Evolutionary conservation across 2,888 invertebrate species (phyloP).

Genomic region (Dasysyrphus tricinctus): DNA sequence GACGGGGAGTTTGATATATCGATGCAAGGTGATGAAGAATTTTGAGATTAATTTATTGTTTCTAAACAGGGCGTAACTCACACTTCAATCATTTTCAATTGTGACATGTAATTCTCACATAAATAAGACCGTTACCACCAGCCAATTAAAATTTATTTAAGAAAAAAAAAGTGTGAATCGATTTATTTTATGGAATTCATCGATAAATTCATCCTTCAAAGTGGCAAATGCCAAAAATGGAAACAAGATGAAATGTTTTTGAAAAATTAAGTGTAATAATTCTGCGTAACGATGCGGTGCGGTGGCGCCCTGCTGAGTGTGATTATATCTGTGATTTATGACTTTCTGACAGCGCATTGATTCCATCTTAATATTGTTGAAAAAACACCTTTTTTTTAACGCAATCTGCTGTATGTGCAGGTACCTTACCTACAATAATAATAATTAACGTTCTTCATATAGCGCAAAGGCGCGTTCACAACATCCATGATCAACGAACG

Average conservation of each 20-base stretch:
- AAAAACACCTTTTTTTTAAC: slow-evolving; percentile 26
- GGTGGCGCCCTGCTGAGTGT: slow-evolving; percentile 65
- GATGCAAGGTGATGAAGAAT: neutral
- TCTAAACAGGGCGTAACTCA: slow-evolving; percentile 1
- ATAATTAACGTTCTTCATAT: slow-evolving; percentile 24
- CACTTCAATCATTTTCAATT: neutral
- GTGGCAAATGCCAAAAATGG: slow-evolving; percentile 59
- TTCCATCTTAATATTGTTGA: slow-evolving; percentile 48
- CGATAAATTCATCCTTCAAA: slow-evolving; percentile 37
- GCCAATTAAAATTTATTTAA: slow-evolving; percentile 23
- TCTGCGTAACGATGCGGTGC: slow-evolving; percentile 34
- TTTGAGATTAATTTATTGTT: neutral
- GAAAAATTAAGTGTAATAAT: slow-evolving; percentile 51
- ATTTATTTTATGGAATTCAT: slow-evolving; percentile 43
- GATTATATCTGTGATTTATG: slow-evolving; percentile 71
- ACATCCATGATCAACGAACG: slow-evolving; percentile 16
- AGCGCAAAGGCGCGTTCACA: slow-evolving; percentile 44
- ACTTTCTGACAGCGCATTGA: slow-evolving; percentile 54
- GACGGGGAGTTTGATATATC: neutral
- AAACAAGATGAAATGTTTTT: slow-evolving; percentile 49
- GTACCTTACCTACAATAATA: neutral
- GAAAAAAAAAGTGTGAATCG: slow-evolving; percentile 44
- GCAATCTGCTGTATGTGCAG: neutral
- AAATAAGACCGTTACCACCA: neutral
- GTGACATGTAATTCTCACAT: slow-evolving; percentile 38